Evolutionary conservation across 2,888 invertebrate species (phyloP).

Genomic region (Choreutis nemorana): DNA sequence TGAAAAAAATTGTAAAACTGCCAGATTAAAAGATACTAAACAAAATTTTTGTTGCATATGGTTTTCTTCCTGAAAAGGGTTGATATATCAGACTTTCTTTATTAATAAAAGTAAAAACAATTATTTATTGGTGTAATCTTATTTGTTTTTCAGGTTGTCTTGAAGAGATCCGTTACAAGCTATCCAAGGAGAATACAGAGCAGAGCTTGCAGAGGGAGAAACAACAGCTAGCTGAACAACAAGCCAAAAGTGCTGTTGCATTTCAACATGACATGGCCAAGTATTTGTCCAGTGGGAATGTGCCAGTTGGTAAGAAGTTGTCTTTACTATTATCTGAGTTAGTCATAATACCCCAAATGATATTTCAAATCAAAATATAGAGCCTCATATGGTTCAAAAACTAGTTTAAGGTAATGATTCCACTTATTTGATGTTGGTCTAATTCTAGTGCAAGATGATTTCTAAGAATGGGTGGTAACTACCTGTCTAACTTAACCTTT

Average conservation of each 20-base stretch:
- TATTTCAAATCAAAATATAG: too few relatives aligned
- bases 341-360: too few relatives aligned
- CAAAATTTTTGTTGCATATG: neutral
- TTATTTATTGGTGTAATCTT: too few relatives aligned
- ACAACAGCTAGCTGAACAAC: conserved; percentile 40
- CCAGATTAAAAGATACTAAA: neutral
- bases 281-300: conserved; percentile 34
- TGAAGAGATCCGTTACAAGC: conserved; percentile 40
- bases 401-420: too few relatives aligned
- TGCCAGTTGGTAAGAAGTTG: conserved; percentile 34
- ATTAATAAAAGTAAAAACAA: neutral
- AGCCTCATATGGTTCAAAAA: too few relatives aligned
- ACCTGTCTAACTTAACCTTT: too few relatives aligned
- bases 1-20: too few relatives aligned
- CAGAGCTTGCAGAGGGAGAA: conserved; percentile 30
- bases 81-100: neutral
- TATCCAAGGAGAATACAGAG: conserved; percentile 35
- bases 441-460: too few relatives aligned
- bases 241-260: conserved; percentile 34
- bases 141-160: too few relatives aligned
- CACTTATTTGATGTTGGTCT: too few relatives aligned
- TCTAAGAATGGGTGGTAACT: too few relatives aligned
- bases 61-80: neutral
- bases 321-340: too few relatives aligned
- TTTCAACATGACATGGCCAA: conserved; percentile 48